Conservation (phyloP, 2,113 vertebrate species). For the Gallinago media region DNA sequence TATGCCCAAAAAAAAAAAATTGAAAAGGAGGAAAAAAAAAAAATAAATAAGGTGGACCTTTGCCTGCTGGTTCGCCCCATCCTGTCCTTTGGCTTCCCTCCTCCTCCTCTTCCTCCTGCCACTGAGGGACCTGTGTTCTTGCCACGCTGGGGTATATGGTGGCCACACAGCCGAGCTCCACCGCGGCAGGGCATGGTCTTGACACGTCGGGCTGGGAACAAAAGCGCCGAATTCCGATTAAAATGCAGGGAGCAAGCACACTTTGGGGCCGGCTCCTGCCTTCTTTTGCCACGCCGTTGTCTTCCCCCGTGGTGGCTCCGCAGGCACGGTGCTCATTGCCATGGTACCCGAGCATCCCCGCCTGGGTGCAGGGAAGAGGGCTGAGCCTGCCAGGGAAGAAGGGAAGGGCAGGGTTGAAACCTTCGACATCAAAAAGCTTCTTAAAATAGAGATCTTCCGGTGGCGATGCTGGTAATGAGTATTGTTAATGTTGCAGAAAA, state of each 20-base stretch:
- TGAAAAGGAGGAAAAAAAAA: not conserved
- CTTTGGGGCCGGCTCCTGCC: not conserved
- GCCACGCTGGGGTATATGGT: not conserved
- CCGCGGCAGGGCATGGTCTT: not conserved
- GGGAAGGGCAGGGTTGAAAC: not conserved
- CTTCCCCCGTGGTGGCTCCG: not conserved
- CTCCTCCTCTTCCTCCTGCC: not conserved
- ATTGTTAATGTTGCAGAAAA: conserved; percentile 55
- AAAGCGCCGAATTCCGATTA: conserved; percentile 47
- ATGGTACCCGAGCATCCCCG: not conserved
- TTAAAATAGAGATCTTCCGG: not conserved
- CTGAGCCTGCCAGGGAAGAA: not conserved
- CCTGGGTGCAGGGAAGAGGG: not conserved
- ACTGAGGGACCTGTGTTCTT: not conserved
- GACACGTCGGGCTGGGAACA: not conserved
- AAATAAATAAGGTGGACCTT: not conserved
- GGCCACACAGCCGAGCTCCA: not conserved
- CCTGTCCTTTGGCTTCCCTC: not conserved
- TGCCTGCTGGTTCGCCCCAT: not conserved
- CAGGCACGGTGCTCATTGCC: not conserved
- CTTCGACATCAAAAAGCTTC: not conserved
- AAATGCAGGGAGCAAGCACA: not conserved
- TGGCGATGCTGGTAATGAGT: conserved; percentile 15
- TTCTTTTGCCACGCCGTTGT: not conserved
- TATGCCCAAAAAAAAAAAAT: not conserved